Percentiles rank a stretch among this genome's conserved stretches.
Evolutionary conservation across 2,113 vertebrate genomes (phyloP).

Genomic region (Epinephelus cyanopodus): DNA sequence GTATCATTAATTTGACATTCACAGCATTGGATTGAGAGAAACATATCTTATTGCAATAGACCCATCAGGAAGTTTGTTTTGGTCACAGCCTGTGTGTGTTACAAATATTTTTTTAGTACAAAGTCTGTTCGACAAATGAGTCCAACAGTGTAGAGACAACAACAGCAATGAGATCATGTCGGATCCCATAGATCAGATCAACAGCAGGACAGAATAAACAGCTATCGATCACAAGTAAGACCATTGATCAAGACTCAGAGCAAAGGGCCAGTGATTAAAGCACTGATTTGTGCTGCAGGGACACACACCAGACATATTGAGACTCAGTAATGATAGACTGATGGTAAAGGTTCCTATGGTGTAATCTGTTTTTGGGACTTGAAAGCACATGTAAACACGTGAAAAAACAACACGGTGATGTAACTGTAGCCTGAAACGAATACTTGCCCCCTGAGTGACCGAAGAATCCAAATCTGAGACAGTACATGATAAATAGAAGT

Average conservation of each 20-base stretch:
- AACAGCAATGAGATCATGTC: conserved; percentile 47
- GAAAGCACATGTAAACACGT: conserved; percentile 4
- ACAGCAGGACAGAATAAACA: conserved; percentile 19
- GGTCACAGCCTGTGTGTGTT: neutral
- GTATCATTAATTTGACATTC: neutral
- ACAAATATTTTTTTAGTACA: neutral
- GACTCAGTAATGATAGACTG: conserved; percentile 18
- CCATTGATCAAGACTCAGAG: conserved; percentile 49
- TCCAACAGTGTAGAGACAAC: neutral
- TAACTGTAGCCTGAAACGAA: neutral
- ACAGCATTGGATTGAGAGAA: conserved; percentile 5
- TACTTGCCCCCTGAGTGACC: no score
- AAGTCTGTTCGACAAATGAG: neutral
- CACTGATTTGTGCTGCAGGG: conserved; percentile 1
- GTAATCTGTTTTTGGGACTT: neutral
- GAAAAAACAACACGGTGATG: neutral
- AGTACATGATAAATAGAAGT: no score
- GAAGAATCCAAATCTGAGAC: no score
- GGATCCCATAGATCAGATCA: conserved; percentile 39
- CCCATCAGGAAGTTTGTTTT: neutral
- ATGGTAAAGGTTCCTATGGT: neutral
- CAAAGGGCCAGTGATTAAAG: conserved; percentile 45
- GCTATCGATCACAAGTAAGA: conserved; percentile 51
- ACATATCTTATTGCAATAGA: neutral
- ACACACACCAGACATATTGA: conserved; percentile 41